These are phyloP conservation scores for Horisme vitalbata DNA, from an alignment of 2,888 invertebrate genomes.

Conservation along the genomic window DNA sequence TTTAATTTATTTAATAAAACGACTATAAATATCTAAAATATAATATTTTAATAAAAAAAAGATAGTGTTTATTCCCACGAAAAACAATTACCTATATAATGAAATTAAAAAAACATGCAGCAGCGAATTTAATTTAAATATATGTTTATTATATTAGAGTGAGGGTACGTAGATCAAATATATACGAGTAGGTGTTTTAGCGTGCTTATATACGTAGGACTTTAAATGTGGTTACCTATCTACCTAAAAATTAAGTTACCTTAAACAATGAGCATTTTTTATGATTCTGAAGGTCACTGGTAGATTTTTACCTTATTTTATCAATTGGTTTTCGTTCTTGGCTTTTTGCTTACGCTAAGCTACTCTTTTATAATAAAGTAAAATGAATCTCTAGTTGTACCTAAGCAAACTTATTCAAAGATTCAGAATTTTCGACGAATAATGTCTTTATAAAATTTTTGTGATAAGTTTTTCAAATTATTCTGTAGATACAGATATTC, in stretches of 20 bases:
- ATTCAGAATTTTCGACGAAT: not conserved
- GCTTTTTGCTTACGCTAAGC: too few species aligned
- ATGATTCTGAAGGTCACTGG: constrained; percentile 9
- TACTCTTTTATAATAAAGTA: constrained; percentile 1
- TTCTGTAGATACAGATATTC: too few species aligned
- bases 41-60: too few species aligned
- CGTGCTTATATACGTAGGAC: constrained; percentile 51
- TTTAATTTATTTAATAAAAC: too few species aligned
- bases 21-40: too few species aligned
- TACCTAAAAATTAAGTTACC: constrained; percentile 16
- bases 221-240: constrained; percentile 39
- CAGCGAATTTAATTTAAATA: constrained; percentile 13
- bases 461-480: too few species aligned
- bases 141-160: constrained; percentile 33
- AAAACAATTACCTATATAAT: too few species aligned
- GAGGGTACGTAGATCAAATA: constrained; percentile 72
- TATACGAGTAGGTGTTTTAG: constrained; percentile 56
- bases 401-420: too few species aligned
- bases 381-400: too few species aligned
- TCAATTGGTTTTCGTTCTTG: too few species aligned
- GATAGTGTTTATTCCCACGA: too few species aligned
- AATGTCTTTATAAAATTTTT: not conserved
- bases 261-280: constrained; percentile 4
- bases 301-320: too few species aligned
- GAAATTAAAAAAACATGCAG: constrained; percentile 5